Percentiles rank a stretch among this genome's conserved stretches.
Evolutionary conservation across 2,888 invertebrate genomes (phyloP).

Genomic region (Athalia circularis): DNA sequence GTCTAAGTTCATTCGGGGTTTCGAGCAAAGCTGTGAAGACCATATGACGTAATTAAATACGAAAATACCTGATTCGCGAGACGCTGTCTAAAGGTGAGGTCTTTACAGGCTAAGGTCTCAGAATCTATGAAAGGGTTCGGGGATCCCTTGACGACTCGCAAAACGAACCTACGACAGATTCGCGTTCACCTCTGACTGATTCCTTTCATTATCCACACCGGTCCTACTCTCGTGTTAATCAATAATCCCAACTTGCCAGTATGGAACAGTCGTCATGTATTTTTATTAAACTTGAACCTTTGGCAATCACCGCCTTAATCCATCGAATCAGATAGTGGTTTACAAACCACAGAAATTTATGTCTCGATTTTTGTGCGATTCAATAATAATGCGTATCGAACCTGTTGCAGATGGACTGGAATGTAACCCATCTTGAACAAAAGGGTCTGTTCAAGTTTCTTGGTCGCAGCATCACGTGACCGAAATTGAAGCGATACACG

Average conservation of each 20-base stretch:
- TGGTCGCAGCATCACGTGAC: conserved; percentile 1
- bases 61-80: conserved; percentile 7
- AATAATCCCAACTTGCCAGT: too few relatives aligned
- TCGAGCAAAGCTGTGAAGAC: conserved; percentile 11
- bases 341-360: background rate
- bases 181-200: background rate
- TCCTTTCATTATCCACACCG: background rate
- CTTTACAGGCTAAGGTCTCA: background rate
- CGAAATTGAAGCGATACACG: background rate
- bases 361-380: background rate
- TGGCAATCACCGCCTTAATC: too few relatives aligned
- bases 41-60: conserved; percentile 34
- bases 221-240: background rate
- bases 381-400: conserved; percentile 13
- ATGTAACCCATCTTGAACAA: background rate
- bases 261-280: too few relatives aligned
- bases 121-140: background rate
- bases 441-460: background rate
- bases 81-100: background rate
- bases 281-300: too few relatives aligned
- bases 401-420: background rate
- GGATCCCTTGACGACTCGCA: conserved; percentile 7
- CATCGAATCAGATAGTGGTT: too few relatives aligned
- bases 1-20: conserved; percentile 33
- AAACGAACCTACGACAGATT: conserved; percentile 2